Percentiles rank a stretch among this genome's conserved stretches.
These are phyloP conservation scores for Poecilia wingei DNA, from an alignment of 2,797 vertebrate species.

Conservation along the genomic window DNA sequence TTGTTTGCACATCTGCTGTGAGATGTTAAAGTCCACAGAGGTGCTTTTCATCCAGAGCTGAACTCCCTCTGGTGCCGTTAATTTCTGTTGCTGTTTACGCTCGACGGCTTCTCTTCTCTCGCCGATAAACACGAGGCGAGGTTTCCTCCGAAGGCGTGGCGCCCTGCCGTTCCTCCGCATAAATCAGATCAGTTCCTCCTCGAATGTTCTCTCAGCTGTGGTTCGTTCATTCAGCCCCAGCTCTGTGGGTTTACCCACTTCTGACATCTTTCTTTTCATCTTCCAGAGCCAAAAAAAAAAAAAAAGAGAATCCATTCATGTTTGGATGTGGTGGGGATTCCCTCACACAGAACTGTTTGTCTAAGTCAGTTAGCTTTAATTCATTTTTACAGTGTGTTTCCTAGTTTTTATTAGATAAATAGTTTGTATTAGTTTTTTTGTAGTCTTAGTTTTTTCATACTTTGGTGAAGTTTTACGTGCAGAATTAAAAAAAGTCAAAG, in stretches of 20 bases:
- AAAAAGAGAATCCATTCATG: constrained; percentile 7
- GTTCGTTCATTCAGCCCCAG: constrained; percentile 30
- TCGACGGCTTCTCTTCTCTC: constrained; percentile 40
- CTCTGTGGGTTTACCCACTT: constrained; percentile 30
- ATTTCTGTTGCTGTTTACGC: constrained; percentile 42
- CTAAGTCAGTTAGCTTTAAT: no score
- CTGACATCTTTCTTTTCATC: constrained; percentile 10
- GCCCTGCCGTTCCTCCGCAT: constrained; percentile 4
- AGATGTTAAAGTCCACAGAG: constrained; percentile 33
- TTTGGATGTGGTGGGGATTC: constrained; percentile 50
- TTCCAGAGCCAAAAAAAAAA: constrained; percentile 19
- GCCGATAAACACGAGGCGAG: constrained; percentile 56
- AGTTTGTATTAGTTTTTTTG: no score
- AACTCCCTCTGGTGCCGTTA: constrained; percentile 42
- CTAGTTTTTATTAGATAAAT: no score
- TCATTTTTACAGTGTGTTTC: no score
- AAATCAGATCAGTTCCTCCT: constrained; percentile 51
- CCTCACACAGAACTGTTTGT: constrained; percentile 26
- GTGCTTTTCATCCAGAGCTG: constrained; percentile 41
- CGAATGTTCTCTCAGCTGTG: constrained; percentile 39
- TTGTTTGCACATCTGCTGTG: constrained; percentile 41
- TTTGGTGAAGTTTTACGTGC: no score
- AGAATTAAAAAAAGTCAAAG: no score
- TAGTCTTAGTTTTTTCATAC: no score
- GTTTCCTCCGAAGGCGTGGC: constrained; percentile 37